phyloP scores from a whole-genome alignment of 2,113 vertebrate species.

The Ariopsis seemanni region DNA sequence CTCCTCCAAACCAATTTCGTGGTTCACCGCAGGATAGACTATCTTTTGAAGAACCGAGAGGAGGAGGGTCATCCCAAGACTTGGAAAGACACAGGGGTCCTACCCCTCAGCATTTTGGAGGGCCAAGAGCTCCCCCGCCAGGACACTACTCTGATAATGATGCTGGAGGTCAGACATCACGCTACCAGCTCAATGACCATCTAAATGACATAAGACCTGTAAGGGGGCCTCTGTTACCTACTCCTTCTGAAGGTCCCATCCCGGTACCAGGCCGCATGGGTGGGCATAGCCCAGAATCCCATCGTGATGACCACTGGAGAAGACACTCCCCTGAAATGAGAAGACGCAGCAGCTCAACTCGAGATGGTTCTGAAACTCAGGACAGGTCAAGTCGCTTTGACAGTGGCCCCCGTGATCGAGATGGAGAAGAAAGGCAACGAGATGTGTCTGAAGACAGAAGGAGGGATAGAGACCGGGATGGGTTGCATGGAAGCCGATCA shows the following conservation, averaged over 20 bases:
- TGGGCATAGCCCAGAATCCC: constrained; percentile 78
- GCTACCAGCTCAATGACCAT: constrained; percentile 81
- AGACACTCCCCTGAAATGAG: constrained; percentile 76
- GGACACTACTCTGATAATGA: constrained; percentile 65
- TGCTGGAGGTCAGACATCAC: constrained; percentile 56
- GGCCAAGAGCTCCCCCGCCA: constrained; percentile 70
- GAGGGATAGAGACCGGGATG: constrained; percentile 76
- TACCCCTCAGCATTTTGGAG: constrained; percentile 76
- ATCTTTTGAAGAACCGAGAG: constrained; percentile 84
- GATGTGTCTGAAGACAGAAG: constrained; percentile 82
- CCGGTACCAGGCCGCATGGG: constrained; percentile 63
- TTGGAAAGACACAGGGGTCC: constrained; percentile 77
- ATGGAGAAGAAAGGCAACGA: constrained; percentile 75
- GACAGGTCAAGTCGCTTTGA: constrained; percentile 84
- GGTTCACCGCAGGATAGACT: constrained; percentile 78
- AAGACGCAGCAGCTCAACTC: constrained; percentile 74
- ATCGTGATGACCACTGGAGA: constrained; percentile 77
- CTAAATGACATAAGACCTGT: constrained; percentile 76
- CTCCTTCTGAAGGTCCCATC: constrained; percentile 74
- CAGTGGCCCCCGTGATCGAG: constrained; percentile 75
- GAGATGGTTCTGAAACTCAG: constrained; percentile 69
- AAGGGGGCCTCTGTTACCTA: constrained; percentile 81
- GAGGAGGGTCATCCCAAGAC: constrained; percentile 76
- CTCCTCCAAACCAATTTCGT: constrained; percentile 74
- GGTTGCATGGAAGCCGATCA: constrained; percentile 55